A percentile compares a stretch with the other conserved stretches of the same genome.
Evolutionary conservation across 2,113 vertebrate species (phyloP).

Genomic region (Corythoichthys haematopterus): DNA sequence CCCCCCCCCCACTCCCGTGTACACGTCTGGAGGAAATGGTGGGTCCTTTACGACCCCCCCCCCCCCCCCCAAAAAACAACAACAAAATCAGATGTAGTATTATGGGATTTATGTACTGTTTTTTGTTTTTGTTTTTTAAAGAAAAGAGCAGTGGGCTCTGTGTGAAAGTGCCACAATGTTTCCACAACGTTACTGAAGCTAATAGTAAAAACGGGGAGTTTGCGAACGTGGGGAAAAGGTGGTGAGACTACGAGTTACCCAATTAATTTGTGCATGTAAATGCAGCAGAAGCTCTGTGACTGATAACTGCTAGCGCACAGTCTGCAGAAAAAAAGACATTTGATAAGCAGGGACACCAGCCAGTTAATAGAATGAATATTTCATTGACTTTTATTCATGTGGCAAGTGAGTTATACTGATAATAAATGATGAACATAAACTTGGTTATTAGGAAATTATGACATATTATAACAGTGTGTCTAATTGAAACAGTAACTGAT

Average conservation of each 20-base stretch:
- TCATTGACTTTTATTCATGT: background rate
- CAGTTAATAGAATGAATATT: background rate
- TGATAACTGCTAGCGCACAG: background rate
- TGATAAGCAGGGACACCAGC: background rate
- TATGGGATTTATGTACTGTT: too few relatives aligned
- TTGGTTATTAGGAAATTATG: background rate
- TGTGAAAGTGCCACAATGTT: too few relatives aligned
- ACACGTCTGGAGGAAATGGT: too few relatives aligned
- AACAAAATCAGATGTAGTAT: too few relatives aligned
- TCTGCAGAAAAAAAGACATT: slow-evolving; percentile 1
- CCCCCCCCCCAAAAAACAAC: too few relatives aligned
- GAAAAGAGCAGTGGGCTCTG: too few relatives aligned
- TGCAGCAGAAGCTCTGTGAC: background rate
- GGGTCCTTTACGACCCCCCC: too few relatives aligned
- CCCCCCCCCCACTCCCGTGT: too few relatives aligned
- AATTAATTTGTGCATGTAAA: background rate
- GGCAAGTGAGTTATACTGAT: background rate
- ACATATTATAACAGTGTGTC: background rate
- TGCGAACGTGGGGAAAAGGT: background rate
- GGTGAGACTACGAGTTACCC: background rate
- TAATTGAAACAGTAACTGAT: background rate
- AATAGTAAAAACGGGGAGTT: background rate
- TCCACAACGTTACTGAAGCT: too few relatives aligned
- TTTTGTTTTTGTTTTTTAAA: too few relatives aligned
- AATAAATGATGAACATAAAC: background rate